Base-by-base conservation (phyloP, 2,113 vertebrate genomes). In the Sitta europaea region DNA sequence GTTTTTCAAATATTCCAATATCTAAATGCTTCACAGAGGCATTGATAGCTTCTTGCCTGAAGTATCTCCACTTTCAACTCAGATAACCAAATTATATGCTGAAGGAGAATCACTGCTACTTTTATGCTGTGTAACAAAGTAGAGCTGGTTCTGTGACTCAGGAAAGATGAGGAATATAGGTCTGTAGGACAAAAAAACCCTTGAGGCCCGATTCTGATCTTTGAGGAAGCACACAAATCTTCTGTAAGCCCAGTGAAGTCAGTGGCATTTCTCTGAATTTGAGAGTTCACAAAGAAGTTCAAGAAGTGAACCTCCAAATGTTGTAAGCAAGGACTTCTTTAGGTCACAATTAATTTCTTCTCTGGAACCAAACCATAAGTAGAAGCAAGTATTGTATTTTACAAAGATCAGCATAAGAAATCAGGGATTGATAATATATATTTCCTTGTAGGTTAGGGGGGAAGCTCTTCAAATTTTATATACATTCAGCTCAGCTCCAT, bases 1-100 rank as follows among this genome's bases (percentile, higher is more conserved):
- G 31, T 88, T 95, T 94, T 96, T 96, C 94, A 90, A 91, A 96
- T 23, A 87, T 96, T 97, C 90, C 83, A 75, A 40, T 94, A 86
- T 79, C 50, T 87, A 94, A 97, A 88, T 75, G 57, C 58, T 86
- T 90, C 63, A 35, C 42, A 81, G 50, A 92, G 36, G 57, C 53
- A 81, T 5, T 35, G 20, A 54, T 77, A 85, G 50, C 42, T 92
- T 75, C 66, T 73, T 62, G 53, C 45, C 57, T 61, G 35, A 95
- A 71, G 47, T 67, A 74, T 70, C 19, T 91, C 38, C 14, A 28
- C 8, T 87, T 86, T 36, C 57, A 68, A 83, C 29, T 65, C 27
- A 33, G 84, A 94, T 53, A 81, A 87, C 19, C 38, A 43, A 78
- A 63, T 71, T 20, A 54, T 12, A 47, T 42, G 43, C 36, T 50